Conservation (phyloP, 2,797 vertebrate species). For the Morelia viridis region DNA sequence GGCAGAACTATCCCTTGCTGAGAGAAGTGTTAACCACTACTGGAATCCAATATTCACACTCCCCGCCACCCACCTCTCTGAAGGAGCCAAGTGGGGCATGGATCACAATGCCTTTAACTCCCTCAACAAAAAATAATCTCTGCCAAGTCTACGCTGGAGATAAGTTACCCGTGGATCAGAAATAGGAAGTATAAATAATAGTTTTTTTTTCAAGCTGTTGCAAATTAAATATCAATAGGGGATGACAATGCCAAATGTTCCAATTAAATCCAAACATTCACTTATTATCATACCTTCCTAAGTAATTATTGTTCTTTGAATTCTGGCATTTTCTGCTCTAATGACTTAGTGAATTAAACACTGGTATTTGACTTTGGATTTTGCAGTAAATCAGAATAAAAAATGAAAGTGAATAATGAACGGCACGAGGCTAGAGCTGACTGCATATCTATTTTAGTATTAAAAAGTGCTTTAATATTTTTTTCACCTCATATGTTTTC, state of each 20-base stretch:
- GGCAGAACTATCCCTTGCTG: background rate
- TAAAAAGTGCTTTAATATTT: background rate
- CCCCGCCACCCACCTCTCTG: background rate
- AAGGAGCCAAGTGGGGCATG: background rate
- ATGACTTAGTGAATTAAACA: conserved; percentile 31
- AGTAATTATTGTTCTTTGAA: conserved; percentile 21
- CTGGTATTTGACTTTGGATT: conserved; percentile 6
- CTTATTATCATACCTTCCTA: conserved; percentile 13
- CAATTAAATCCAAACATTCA: background rate
- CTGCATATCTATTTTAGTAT: background rate
- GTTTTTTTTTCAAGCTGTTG: conserved; percentile 10
- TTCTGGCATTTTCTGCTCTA: conserved; percentile 20
- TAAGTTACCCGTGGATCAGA: background rate
- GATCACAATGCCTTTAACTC: background rate
- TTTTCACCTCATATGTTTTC: background rate
- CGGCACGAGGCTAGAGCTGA: background rate
- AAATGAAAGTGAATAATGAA: background rate
- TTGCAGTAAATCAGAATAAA: conserved; percentile 10
- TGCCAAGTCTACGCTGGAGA: background rate
- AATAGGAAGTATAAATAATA: background rate
- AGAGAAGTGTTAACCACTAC: background rate
- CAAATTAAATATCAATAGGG: conserved; percentile 17
- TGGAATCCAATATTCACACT: background rate
- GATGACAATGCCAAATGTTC: conserved; percentile 26
- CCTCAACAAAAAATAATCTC: background rate